Base-by-base conservation (phyloP, 2,888 invertebrate species). In the Callyntrura sp. region DNA sequence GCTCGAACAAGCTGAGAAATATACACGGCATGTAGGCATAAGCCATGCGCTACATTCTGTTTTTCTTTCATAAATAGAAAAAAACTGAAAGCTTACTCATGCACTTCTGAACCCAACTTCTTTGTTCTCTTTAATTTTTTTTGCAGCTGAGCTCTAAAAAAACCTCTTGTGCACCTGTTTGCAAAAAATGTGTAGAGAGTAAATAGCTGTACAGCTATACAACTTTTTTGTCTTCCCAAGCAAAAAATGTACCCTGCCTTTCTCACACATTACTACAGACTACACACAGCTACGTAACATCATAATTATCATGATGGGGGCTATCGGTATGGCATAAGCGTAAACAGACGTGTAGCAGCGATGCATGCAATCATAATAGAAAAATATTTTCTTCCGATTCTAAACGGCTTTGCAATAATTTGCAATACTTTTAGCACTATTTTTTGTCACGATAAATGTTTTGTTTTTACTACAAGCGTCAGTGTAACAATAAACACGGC, bases 311-410 rank as follows among this genome's bases (percentile, higher is more conserved):
- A n/a, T n/a, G n/a, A n/a, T n/a, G n/a, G n/a, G n/a, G n/a, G n/a
- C n/a, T n/a, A n/a, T n/a, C n/a, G n/a, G n/a, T n/a, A n/a, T n/a
- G n/a, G n/a, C n/a, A n/a, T n/a, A n/a, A n/a, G 68, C 62, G 25
- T 3, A 25, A 62, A 25, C 68, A 68, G 11, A 1, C 70, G n/a
- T n/a, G 43, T 43, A n/a, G 17, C 70, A 43, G 70, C 43, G 70
- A 70, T 43, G 70, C 70, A 70, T 70, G 43, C 70, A 70, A 43
- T 70, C 62, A 62, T 62, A 62, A 62, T n/a, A 43, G n/a, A n/a
- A 68, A 68, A 9, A 1, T 35, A 35, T 35, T 35, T 68, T 28
- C n/a, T 68, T 68, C 0, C 45, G 2, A 17, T 70, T 35, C 68
- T 35, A 28, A n/a, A n/a, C n/a, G n/a, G 20, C 20, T 70, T 45